Conservation (phyloP, 2,797 vertebrate species). For the Galagoides demidoff region DNA sequence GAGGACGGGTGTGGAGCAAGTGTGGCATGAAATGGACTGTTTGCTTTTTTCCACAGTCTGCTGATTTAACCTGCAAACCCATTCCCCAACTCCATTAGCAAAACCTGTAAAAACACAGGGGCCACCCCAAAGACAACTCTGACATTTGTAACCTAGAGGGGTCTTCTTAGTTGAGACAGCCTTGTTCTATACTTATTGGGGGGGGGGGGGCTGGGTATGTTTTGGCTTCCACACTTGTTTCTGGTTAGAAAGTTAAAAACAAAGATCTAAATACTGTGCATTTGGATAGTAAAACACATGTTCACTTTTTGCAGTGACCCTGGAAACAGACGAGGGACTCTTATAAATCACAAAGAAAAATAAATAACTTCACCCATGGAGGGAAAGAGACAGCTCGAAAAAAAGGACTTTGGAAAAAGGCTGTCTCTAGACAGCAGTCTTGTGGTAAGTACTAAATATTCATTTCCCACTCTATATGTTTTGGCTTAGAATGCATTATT, state of each 20-base stretch:
- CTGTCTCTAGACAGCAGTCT: conserved; percentile 90
- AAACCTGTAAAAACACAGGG: conserved; percentile 85
- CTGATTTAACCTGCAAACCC: conserved; percentile 86
- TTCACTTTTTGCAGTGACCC: conserved; percentile 81
- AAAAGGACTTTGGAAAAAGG: conserved; percentile 90
- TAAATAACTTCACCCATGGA: conserved; percentile 84
- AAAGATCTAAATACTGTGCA: conserved; percentile 79
- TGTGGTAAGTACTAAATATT: conserved; percentile 90
- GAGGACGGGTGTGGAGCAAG: conserved; percentile 62
- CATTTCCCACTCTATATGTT: conserved; percentile 75
- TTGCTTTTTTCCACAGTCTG: conserved; percentile 87
- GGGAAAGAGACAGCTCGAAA: conserved; percentile 89
- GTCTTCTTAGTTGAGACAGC: conserved; percentile 23
- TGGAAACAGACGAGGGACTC: conserved; percentile 79
- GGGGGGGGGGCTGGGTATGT: conserved; percentile 70
- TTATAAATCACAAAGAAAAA: conserved; percentile 82
- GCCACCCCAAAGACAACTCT: conserved; percentile 69
- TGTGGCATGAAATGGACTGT: conserved; percentile 88
- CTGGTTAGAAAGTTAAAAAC: conserved; percentile 81
- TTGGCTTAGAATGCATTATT: conserved; percentile 73
- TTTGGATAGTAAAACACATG: conserved; percentile 77
- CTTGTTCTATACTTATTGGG: conserved; percentile 54
- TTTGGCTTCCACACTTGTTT: conserved; percentile 75
- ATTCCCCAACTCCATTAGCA: conserved; percentile 86
- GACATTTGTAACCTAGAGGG: conserved; percentile 48